Conservation (phyloP, 2,888 invertebrate species). For the Aphrophora alni region DNA sequence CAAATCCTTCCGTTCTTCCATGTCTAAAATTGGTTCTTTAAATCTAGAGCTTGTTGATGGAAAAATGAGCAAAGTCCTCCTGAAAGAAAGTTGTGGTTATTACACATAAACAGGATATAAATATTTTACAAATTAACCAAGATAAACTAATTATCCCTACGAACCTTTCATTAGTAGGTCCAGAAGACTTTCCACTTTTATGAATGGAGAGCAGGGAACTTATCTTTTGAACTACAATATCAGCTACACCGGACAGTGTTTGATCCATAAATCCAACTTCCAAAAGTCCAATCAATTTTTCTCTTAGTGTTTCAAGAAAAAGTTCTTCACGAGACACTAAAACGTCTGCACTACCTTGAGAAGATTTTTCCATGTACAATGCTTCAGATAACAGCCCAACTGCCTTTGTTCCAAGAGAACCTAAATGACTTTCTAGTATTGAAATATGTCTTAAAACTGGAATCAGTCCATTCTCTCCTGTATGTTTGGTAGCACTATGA, state of each 20-base stretch:
- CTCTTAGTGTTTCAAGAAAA: background rate
- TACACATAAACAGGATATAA: background rate
- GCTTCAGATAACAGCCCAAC: background rate
- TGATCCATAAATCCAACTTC: background rate
- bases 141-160: background rate
- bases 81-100: too few species aligned
- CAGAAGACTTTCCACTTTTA: background rate
- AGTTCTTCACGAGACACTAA: background rate
- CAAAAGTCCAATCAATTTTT: background rate
- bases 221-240: background rate
- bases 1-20: too few species aligned
- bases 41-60: too few species aligned
- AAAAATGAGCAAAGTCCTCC: too few species aligned
- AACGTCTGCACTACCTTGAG: background rate
- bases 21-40: too few species aligned
- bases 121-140: background rate
- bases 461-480: background rate
- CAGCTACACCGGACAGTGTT: background rate
- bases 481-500: background rate
- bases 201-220: background rate
- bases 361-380: background rate
- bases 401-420: background rate
- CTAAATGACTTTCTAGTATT: background rate
- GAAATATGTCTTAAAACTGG: background rate
- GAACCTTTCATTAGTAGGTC: background rate